Base-by-base conservation (phyloP, 2,113 vertebrate species). In the Hyperoodon ampullatus region DNA sequence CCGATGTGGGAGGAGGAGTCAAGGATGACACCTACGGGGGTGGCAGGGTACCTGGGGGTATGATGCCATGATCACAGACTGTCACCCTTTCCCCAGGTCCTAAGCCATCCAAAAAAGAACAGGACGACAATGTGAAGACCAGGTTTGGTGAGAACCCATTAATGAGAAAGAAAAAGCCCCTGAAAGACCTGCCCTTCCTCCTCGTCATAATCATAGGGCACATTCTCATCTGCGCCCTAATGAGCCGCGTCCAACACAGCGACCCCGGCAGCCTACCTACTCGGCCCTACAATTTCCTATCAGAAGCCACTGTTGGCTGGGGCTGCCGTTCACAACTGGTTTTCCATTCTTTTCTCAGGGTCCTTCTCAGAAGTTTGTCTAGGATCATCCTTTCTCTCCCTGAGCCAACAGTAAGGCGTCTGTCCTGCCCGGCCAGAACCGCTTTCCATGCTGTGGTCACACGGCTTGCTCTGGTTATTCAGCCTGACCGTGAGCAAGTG, bases 401-500 rank as follows among this genome's bases (percentile, higher is more conserved):
- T 8, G 19, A 35, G 65, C 47, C 90, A 72, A 83, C 30, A 35
- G 58, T 4, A 28, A 39, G 92, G 58, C 0, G 0, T 53, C 87
- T 24, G 28, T 81, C 81, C 87, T 13, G 53, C 30, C 53, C 3
- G 3, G 66, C 65, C 75, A 23, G 63, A 47, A 53, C 42, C 47
- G 16, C 72, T n/a, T 44, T 47, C 83, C 92, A 44, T 0, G 42
- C 58, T 71, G 91, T 8, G 35, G 88, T n/a, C 92, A 28, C 1
- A 11, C 44, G 60, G 90, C 94, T 88, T 47, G 86, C 89, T 92
- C 83, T 0, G 7, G 84, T 61, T 80, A 66, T 81, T 72, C 92
- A 80, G 94, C 95, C 93, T 14, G 77, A n/a, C 86, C 10, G 0
- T 74, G 68, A 95, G 83, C 80, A 16, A 80, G 88, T 81, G 93